Conservation (phyloP, 2,797 vertebrate species). For the Hippoglossus hippoglossus region DNA sequence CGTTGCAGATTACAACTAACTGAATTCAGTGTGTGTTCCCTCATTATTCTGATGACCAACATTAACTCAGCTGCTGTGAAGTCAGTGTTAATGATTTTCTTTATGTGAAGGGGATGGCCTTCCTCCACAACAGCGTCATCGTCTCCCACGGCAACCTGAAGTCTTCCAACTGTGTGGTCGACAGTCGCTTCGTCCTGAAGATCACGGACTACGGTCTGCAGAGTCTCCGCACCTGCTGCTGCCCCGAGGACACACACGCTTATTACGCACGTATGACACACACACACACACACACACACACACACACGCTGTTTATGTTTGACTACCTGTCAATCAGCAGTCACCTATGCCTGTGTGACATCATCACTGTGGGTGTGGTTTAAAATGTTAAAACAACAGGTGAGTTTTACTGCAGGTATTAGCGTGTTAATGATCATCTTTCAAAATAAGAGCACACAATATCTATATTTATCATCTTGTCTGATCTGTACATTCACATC, state of each 20-base stretch:
- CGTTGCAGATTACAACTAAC: no score
- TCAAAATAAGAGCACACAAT: no score
- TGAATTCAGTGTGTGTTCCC: no score
- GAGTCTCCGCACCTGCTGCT: slow-evolving; percentile 81
- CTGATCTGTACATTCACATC: no score
- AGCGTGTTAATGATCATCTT: no score
- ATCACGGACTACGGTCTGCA: slow-evolving; percentile 92
- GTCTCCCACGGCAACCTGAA: slow-evolving; percentile 92
- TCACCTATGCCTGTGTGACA: not conserved
- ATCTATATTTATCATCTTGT: no score
- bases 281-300: slow-evolving; percentile 9
- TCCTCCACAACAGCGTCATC: slow-evolving; percentile 91
- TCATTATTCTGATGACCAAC: no score
- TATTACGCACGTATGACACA: slow-evolving; percentile 86
- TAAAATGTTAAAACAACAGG: no score
- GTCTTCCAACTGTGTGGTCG: slow-evolving; percentile 95
- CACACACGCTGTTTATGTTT: not conserved
- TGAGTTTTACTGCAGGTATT: no score
- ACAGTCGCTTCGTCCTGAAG: slow-evolving; percentile 94
- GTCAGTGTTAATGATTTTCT: not conserved
- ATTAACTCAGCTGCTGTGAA: no score
- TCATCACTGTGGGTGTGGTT: not conserved
- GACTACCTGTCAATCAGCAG: no score
- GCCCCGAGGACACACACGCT: slow-evolving; percentile 82
- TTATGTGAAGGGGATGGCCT: slow-evolving; percentile 89